Base-by-base conservation (phyloP, 2,797 vertebrate species). In the Scolopax rusticola region DNA sequence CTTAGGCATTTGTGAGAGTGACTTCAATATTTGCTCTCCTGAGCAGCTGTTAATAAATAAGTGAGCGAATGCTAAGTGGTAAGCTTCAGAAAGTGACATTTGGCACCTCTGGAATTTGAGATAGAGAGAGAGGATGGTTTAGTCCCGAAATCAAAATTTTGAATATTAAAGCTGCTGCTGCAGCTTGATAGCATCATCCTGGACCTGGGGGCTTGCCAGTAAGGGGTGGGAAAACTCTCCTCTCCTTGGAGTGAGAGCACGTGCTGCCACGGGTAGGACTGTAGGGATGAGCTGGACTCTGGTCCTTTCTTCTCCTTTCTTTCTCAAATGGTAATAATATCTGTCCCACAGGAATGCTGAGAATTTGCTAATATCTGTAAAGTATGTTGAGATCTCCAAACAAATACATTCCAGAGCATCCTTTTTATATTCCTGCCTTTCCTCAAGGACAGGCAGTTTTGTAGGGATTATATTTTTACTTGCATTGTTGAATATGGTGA, bases 291-390 rank as follows among this genome's bases (percentile, higher is more conserved):
- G 67, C 79, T 67, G 74, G 59, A 20, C 56, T 28, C 36, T 40
- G 1, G 59, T 90, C 18, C 0, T 38, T 80, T 64, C 48, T 11
- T 15, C 68, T 68, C 71, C 32, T 80, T 64, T 36, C 60, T 36
- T 78, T 69, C 93, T 78, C 6, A 2, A 59, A 12, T 14, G 50
- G 32, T 7, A 77, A 48, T 8, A 75, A 41, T 74, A 69, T 70
- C 60, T 67, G 65, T 80, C 74, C 89, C 93, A 25, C 78, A 94
- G 73, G 87, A 94, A 90, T 94, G 92, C 81, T 71, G 93, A 64
- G 95, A 76, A 87, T 95, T 64, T 63, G 69, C 53, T 84, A 11
- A 32, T 84, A 84, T 95, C 68, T 90, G 25, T 48, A 19, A 64
- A 93, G 67, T 45, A 84, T 6, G 2, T 36, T 30, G 57, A 93